Evolutionary conservation across 92 coral and sea anemone genomes (phyloP), one percentile per base, ranked within the genome.

Genomic region (Siderastrea radians): DNA sequence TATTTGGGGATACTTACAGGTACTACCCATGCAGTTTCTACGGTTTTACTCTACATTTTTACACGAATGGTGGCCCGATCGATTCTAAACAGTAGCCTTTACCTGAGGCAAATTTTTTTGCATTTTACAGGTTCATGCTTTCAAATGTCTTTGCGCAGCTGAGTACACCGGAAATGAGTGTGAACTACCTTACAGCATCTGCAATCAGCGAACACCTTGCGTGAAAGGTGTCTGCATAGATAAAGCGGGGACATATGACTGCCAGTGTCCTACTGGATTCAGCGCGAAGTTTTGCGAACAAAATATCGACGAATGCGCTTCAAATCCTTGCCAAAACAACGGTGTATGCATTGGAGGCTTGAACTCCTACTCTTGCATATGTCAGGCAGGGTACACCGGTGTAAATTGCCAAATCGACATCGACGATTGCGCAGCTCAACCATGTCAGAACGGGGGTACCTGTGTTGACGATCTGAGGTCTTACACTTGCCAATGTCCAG

Each of bases 351-450:
- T 86, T 58, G 79, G 90, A 67, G 88, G 84, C 64, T 54, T 80
- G 19, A 88, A 84, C 55, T 26, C 72, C 13, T 91, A 85, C 83
- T 68, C 79, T 55, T 91, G 94, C 75, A 47, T 16, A 10, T 91
- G 94, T 26, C 87, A 74, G 17, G n/a, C 51, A 58, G 94, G 94
- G 17, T 91, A 64, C 83, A 86, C 61, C 38, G 94, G 94, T 49
- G 65, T 45, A 53, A 91, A 82, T 19, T 91, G 98, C 68, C 94
- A 94, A 79, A 80, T 93, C 49, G 52, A 93, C 57, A 82, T 84
- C 11, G 94, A 94, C 49, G 99, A 96, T 19, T 97, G 99, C 82
- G 93, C 93, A 52, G 57, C 95, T 13, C 86, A 77, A 2, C 99
- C 98, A 1, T 97, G 99, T 55, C 75, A 58, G 86, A 94, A 94